These are phyloP conservation scores for Nothura maculosa DNA, from an alignment of 2,797 vertebrate species.

Conservation along the genomic window DNA sequence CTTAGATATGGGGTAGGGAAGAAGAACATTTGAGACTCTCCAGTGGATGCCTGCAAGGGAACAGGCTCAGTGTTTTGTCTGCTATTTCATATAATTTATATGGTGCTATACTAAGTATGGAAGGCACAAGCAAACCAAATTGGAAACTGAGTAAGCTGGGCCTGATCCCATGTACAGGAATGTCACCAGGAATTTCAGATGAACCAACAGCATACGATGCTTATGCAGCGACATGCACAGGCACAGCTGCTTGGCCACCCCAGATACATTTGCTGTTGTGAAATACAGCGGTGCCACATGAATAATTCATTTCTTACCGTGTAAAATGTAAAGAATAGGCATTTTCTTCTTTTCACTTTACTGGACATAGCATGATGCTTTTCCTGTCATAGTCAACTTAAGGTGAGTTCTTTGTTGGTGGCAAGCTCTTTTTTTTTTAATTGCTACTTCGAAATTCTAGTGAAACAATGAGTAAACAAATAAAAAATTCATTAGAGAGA, in stretches of 20 bases:
- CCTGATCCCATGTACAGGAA: not conserved
- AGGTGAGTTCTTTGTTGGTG: slow-evolving; percentile 52
- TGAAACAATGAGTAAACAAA: slow-evolving; percentile 84
- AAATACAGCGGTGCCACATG: not conserved
- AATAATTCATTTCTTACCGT: slow-evolving; percentile 46
- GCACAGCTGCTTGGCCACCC: not conserved
- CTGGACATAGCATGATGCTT: not conserved
- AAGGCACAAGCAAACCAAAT: not conserved
- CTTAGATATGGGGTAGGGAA: too few relatives aligned
- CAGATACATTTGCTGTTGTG: not conserved
- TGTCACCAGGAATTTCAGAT: not conserved
- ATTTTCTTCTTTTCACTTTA: slow-evolving; percentile 19
- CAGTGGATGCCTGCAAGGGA: not conserved
- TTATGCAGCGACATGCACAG: not conserved
- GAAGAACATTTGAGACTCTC: too few relatives aligned
- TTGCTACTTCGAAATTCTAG: slow-evolving; percentile 76
- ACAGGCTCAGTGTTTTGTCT: not conserved
- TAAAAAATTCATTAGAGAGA: slow-evolving; percentile 85
- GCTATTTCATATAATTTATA: not conserved
- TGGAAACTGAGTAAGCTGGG: not conserved
- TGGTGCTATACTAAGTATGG: not conserved
- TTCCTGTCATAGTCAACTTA: slow-evolving; percentile 56
- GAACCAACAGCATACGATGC: not conserved
- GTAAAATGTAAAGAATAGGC: not conserved
- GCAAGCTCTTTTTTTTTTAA: slow-evolving; percentile 63